Conservation (phyloP, 2,113 vertebrate species). For the Scartelaos histophorus region DNA sequence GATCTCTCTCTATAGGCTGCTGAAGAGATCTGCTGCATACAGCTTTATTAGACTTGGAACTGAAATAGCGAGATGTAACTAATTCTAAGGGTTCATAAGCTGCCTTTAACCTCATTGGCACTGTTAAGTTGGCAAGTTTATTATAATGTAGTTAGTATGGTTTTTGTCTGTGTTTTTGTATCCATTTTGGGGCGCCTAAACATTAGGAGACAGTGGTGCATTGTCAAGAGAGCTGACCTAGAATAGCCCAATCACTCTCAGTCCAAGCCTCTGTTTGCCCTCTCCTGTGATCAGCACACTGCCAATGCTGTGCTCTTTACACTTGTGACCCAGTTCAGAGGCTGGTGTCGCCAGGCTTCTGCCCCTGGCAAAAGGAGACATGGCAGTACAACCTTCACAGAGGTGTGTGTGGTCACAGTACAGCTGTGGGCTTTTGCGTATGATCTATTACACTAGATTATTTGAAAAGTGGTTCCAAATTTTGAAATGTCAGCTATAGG, state of each 20-base stretch:
- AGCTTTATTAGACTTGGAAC: constrained; percentile 60
- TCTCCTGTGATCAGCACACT: constrained; percentile 73
- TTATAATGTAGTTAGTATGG: constrained; percentile 13
- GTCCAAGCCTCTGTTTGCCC: constrained; percentile 74
- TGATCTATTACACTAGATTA: neutral
- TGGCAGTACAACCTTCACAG: constrained; percentile 59
- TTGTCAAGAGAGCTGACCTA: constrained; percentile 81
- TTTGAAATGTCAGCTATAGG: neutral
- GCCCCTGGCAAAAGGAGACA: constrained; percentile 64
- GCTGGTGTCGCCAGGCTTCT: constrained; percentile 62
- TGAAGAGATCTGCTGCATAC: constrained; percentile 66
- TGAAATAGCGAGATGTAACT: constrained; percentile 37
- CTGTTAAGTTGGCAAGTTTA: constrained; percentile 15
- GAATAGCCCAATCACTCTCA: constrained; percentile 78
- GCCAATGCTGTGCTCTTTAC: constrained; percentile 72
- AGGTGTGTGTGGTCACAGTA: constrained; percentile 36
- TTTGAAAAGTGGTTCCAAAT: neutral
- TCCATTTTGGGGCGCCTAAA: constrained; percentile 56
- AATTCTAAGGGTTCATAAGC: constrained; percentile 37
- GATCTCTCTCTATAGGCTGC: constrained; percentile 73
- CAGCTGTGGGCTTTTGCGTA: constrained; percentile 20
- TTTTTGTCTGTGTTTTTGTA: constrained; percentile 31
- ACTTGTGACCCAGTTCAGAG: constrained; percentile 71
- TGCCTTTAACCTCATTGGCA: constrained; percentile 26
- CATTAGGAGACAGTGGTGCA: constrained; percentile 74